Conservation (phyloP, 2,888 invertebrate genomes). For the Artemia sinica region DNA sequence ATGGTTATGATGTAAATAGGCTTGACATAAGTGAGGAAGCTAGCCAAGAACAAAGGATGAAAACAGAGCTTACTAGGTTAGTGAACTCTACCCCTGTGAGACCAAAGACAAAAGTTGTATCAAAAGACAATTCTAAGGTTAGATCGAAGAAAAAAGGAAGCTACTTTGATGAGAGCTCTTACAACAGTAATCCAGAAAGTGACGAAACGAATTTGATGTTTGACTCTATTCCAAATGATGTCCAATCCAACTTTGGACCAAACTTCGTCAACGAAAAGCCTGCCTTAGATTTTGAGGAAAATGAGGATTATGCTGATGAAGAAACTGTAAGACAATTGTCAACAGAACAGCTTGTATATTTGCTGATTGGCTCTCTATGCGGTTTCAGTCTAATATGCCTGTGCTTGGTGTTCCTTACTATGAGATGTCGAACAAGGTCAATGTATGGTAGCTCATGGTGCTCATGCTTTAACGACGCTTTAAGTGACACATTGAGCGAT, state of each 20-base stretch:
- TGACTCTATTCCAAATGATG: neutral
- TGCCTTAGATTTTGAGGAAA: neutral
- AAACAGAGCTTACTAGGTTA: neutral
- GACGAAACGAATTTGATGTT: slow-evolving; percentile 4
- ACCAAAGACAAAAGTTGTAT: neutral
- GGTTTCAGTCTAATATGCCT: slow-evolving; percentile 20
- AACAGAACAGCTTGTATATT: slow-evolving; percentile 14
- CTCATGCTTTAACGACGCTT: slow-evolving; percentile 4
- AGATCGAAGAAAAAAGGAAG: neutral
- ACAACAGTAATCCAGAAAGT: slow-evolving; percentile 2
- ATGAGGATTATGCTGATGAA: neutral
- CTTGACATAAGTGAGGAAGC: neutral
- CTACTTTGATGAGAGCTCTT: neutral
- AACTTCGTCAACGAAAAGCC: slow-evolving; percentile 7
- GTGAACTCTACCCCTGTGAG: neutral
- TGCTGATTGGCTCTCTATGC: slow-evolving; percentile 19
- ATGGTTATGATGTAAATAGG: neutral
- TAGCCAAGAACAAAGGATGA: neutral
- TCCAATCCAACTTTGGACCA: neutral
- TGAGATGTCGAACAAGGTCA: slow-evolving; percentile 16
- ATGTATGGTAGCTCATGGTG: neutral
- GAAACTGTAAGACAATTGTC: neutral
- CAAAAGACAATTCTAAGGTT: neutral
- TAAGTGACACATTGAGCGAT: slow-evolving; percentile 8
- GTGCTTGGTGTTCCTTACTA: slow-evolving; percentile 19